Evolutionary conservation across 2,888 invertebrate species (phyloP).

Genomic region (Conus canariensis): DNA sequence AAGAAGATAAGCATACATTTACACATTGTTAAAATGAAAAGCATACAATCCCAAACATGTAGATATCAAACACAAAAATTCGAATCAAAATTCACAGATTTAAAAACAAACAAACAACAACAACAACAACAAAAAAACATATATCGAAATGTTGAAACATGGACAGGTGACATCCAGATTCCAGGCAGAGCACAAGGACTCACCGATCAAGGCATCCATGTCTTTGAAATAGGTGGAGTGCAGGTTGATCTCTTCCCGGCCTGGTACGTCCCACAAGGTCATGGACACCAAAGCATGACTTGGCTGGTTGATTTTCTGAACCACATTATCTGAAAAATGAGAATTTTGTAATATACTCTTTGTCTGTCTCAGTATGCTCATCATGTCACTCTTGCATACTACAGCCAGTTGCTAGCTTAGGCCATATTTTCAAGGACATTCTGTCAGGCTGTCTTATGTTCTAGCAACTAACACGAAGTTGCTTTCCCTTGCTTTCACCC

Average conservation of each 20-base stretch:
- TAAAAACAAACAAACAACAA: too few species aligned
- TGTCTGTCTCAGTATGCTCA: not conserved
- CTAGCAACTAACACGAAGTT: too few species aligned
- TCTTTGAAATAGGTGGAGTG: conserved; percentile 71
- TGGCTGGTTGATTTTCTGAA: conserved; percentile 73
- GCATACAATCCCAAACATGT: too few species aligned
- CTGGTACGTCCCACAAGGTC: conserved; percentile 75
- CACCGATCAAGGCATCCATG: conserved; percentile 74
- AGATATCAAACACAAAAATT: too few species aligned
- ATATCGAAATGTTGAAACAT: too few species aligned
- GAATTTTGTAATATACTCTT: not conserved
- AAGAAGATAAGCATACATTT: not conserved
- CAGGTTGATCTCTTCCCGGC: conserved; percentile 72
- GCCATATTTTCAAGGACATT: too few species aligned
- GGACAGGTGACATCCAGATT: too few species aligned
- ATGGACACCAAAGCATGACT: conserved; percentile 70
- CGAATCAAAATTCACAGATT: too few species aligned
- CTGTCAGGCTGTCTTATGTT: too few species aligned
- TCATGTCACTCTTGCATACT: not conserved
- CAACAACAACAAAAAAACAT: too few species aligned
- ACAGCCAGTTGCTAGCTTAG: too few species aligned
- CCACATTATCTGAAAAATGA: conserved; percentile 66
- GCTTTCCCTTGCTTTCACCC: too few species aligned
- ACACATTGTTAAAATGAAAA: not conserved
- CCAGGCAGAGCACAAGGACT: not conserved